Base-by-base conservation (phyloP, 2,797 vertebrate species). In the Sebastes elongatus region DNA sequence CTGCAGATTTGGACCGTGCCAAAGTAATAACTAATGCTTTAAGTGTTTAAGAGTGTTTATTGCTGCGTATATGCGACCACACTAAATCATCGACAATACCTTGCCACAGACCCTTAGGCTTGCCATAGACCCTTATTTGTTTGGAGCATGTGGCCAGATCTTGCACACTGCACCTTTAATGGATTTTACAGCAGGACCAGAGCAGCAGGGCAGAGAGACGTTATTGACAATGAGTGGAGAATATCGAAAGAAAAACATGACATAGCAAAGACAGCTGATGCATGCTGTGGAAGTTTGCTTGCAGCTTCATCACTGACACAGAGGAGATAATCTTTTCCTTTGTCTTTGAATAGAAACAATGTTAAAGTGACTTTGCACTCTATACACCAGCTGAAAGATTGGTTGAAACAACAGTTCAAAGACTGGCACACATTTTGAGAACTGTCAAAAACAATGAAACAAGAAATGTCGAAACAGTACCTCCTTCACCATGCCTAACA, bases 371-470 rank as follows among this genome's bases (percentile, higher is more conserved):
- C 10, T 60, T 46, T 69, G 7, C 57, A 57, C 10, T 4, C 18
- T 11, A 23, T 28, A 23, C 42, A 60, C 2, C 25, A 2, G 18
- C 18, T 23, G 20, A 69, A 53, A 27, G 27, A 23, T 74, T 53
- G 46, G 30, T 33, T 33, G 18, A 59, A 59, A 52, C 27, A 76
- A 66, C 11, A 25, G 55, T 49, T 86, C 64, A 69, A 81, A 71
- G 46, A 74, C 53, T 49, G 33, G 64, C 22, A 64, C 27, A 27
- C n/a, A 71, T 69, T 76, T 81, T 66, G 59, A 53, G 20, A 81
- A 46, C 22, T 32, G 81, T 88, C 53, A 81, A 62, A 73, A 73
- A 67, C 65, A 66, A 81, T 83, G 11, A 81, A 52, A 76, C 5
- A 59, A 22, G 7, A 65, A 71, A 49, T 52, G 30, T 59, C 14